phyloP scores from a whole-genome alignment of 2,113 vertebrate genomes.

The Cairina moschata region DNA sequence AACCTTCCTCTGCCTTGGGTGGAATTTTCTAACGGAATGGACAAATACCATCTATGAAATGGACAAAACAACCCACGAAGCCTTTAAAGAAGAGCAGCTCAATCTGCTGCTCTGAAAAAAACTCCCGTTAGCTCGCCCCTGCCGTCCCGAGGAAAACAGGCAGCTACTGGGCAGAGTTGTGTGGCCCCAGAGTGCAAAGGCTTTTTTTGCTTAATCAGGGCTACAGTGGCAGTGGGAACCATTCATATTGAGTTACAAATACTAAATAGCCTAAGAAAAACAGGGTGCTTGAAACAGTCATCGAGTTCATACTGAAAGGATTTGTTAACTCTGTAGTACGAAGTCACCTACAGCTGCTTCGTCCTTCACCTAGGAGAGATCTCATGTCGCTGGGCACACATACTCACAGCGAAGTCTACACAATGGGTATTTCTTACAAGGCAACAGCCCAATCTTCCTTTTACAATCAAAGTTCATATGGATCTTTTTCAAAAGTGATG shows the following conservation, averaged over 20 bases:
- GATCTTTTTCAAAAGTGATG: constrained; percentile 53
- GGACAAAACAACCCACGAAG: constrained; percentile 29
- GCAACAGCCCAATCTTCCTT: constrained; percentile 30
- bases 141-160: neutral
- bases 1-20: constrained; percentile 45
- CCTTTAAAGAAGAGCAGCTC: constrained; percentile 16
- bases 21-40: constrained; percentile 30
- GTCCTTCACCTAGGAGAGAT: constrained; percentile 28
- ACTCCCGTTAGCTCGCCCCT: neutral
- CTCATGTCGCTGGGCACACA: constrained; percentile 16
- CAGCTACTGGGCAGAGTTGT: constrained; percentile 51
- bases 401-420: constrained; percentile 45
- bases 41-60: constrained; percentile 30
- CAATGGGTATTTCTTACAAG: constrained; percentile 23
- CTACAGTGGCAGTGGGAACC: constrained; percentile 62
- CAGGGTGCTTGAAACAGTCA: constrained; percentile 63
- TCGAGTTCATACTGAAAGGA: constrained; percentile 53
- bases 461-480: constrained; percentile 42
- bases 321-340: constrained; percentile 37
- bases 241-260: constrained; percentile 40
- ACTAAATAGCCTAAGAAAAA: constrained; percentile 63
- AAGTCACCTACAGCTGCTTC: constrained; percentile 51
- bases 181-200: constrained; percentile 50
- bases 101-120: constrained; percentile 21
- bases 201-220: constrained; percentile 59